Evolutionary conservation across 1,140 invertebrate species (phyloP).

Genomic region (Diachasmimorpha longicaudata): DNA sequence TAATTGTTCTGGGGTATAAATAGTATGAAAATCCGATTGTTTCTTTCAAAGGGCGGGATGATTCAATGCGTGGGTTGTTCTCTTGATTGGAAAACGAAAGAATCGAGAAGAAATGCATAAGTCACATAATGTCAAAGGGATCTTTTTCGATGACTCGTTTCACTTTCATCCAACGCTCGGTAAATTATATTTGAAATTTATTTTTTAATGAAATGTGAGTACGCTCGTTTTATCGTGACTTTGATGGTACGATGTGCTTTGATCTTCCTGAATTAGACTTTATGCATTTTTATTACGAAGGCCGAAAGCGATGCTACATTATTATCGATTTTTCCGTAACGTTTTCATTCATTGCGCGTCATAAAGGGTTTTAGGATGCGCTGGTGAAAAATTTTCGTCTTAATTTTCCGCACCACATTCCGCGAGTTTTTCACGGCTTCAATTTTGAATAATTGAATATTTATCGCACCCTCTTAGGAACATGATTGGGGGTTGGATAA

Average conservation of each 20-base stretch:
- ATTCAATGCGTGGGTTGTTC: not conserved
- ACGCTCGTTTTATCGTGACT: conserved; percentile 5
- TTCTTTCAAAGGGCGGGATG: not conserved
- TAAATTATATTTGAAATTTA: not conserved
- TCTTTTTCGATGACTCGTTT: not conserved
- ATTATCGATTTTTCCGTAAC: not conserved
- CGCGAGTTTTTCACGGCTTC: no score
- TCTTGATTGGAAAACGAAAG: no score
- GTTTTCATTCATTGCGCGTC: not conserved
- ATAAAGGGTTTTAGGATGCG: no score
- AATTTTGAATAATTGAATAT: no score
- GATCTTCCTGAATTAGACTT: conserved; percentile 16
- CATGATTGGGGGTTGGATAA: no score
- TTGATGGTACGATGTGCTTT: conserved; percentile 11
- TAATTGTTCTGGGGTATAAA: no score
- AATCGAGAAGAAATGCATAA: no score
- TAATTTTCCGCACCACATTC: no score
- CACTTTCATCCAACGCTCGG: not conserved
- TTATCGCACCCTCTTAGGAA: no score
- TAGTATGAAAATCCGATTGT: not conserved
- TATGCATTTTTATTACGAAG: conserved; percentile 4
- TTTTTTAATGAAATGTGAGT: not conserved
- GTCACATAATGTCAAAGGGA: no score
- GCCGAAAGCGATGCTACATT: not conserved
- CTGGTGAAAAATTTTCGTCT: no score